These are phyloP conservation scores for Liposcelis brunnea DNA, from an alignment of 2,888 invertebrate species.

Conservation along the genomic window DNA sequence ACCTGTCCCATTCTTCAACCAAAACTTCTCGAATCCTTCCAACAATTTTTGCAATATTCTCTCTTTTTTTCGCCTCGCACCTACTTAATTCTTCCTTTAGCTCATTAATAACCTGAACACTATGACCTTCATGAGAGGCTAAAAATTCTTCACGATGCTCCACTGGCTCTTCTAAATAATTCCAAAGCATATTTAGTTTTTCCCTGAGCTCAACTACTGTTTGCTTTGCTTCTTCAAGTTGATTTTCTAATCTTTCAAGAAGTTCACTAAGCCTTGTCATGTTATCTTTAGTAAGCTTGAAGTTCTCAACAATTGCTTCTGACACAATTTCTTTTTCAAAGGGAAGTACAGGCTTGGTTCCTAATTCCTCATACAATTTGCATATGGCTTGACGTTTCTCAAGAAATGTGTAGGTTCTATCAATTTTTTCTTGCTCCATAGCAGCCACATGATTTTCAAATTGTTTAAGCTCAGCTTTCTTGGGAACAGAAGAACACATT, in stretches of 20 bases:
- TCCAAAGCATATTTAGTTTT: not conserved
- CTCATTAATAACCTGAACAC: not conserved
- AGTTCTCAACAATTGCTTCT: not conserved
- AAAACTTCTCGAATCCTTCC: slow-evolving; percentile 54
- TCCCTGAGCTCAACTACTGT: not conserved
- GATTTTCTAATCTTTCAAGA: not conserved
- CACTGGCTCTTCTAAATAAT: slow-evolving; percentile 1
- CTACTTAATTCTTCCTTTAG: slow-evolving; percentile 41
- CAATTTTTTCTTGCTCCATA: not conserved
- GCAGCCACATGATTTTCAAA: not conserved
- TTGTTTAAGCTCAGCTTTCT: not conserved
- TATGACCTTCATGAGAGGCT: not conserved
- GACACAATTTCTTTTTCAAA: slow-evolving; percentile 5
- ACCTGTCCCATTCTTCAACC: slow-evolving; percentile 54
- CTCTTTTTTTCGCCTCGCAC: slow-evolving; percentile 55
- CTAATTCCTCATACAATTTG: not conserved
- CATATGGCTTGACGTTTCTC: not conserved
- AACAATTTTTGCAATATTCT: slow-evolving; percentile 49
- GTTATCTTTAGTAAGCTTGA: not conserved
- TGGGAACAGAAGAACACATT: not conserved
- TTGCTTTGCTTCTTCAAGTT: not conserved
- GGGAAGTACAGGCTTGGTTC: not conserved
- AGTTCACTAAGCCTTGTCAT: not conserved
- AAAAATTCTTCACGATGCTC: not conserved
- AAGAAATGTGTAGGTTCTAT: not conserved